Evolutionary conservation across 2,797 vertebrate genomes (phyloP).

Genomic region (Diglossa cyanea): DNA sequence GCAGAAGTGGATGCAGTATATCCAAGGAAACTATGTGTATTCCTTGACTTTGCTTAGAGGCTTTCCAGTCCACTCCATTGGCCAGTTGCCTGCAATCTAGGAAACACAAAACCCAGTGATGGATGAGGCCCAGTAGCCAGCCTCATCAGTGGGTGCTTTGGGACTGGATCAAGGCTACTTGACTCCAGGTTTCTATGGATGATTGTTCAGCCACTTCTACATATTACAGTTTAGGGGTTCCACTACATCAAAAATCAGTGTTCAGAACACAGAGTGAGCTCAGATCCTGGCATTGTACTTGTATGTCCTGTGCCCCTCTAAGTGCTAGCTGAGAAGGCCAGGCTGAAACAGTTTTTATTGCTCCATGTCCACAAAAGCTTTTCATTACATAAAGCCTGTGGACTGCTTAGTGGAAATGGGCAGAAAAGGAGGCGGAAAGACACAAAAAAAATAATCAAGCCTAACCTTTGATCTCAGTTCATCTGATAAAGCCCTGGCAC

Average conservation of each 20-base stretch:
- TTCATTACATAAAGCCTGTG: background rate
- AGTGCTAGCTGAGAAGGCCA: background rate
- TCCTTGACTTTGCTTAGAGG: background rate
- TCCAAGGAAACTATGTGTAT: background rate
- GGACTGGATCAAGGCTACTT: background rate
- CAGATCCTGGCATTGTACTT: background rate
- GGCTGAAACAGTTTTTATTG: background rate
- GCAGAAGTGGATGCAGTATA: background rate
- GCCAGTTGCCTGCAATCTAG: background rate
- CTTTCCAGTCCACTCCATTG: background rate
- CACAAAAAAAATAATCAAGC: constrained; percentile 2
- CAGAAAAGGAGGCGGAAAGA: background rate
- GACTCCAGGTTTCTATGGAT: background rate
- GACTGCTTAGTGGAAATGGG: background rate
- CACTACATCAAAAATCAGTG: background rate
- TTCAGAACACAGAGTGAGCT: background rate
- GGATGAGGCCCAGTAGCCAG: background rate
- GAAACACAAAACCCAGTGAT: background rate
- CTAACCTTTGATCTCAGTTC: constrained; percentile 44
- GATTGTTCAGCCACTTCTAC: background rate
- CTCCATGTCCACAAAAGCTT: background rate
- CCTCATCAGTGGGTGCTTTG: background rate
- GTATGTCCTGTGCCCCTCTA: background rate
- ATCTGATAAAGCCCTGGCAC: constrained; percentile 44
- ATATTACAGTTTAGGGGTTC: background rate